A percentile compares a stretch with the other conserved stretches of the same genome.
Evolutionary conservation across 2,888 invertebrate species (phyloP).

Genomic region (Drosophila picticornis): DNA sequence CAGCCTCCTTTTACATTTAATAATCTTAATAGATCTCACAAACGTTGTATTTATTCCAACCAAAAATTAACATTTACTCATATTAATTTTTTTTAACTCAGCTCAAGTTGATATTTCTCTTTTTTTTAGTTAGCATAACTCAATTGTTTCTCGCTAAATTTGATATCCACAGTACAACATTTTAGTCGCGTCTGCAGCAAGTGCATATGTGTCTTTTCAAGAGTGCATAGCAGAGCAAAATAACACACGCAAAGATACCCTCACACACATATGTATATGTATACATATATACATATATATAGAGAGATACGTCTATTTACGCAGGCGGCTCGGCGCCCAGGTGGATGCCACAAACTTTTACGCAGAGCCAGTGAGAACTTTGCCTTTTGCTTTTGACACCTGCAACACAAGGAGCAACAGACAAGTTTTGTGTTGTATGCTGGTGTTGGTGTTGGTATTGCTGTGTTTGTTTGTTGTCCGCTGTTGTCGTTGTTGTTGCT

Average conservation of each 20-base stretch:
- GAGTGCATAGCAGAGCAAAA: slow-evolving; percentile 15
- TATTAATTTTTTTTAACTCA: not conserved
- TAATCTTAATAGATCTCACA: not conserved
- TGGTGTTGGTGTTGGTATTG: slow-evolving; percentile 3
- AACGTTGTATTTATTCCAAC: not conserved
- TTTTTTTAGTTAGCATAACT: not conserved
- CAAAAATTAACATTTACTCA: not conserved
- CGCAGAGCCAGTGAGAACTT: slow-evolving; percentile 44
- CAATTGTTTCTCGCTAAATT: not conserved
- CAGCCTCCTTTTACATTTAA: not conserved
- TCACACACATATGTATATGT: slow-evolving; percentile 3
- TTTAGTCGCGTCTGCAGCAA: slow-evolving; percentile 15
- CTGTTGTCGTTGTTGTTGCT: slow-evolving; percentile 16
- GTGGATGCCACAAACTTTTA: slow-evolving; percentile 66
- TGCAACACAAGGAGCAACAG: slow-evolving; percentile 55
- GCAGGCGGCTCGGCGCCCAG: slow-evolving; percentile 40
- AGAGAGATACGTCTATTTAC: slow-evolving; percentile 1
- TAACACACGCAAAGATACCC: not conserved
- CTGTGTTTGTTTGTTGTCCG: slow-evolving; percentile 15
- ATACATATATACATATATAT: not conserved
- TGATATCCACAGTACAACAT: slow-evolving; percentile 16
- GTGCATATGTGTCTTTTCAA: slow-evolving; percentile 8
- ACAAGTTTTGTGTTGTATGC: slow-evolving; percentile 36
- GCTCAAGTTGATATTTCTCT: not conserved
- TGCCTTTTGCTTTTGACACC: slow-evolving; percentile 60